Conservation (phyloP, 2,797 vertebrate genomes). For the Urophycis tenuis region DNA sequence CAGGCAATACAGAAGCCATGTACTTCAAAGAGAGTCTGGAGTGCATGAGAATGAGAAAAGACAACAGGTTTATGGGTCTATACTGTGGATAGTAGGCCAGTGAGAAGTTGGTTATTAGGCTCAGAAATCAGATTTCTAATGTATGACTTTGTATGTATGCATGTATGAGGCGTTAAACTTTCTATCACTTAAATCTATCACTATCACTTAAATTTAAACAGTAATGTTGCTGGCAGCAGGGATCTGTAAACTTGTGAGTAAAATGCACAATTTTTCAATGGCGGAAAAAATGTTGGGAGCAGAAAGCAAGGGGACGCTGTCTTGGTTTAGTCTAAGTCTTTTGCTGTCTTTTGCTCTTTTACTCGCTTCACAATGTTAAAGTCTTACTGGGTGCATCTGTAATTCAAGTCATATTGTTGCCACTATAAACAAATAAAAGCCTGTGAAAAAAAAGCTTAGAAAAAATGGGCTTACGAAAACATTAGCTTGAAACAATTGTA, state of each 20-base stretch:
- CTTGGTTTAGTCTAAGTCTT: no score
- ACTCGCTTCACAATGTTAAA: background rate
- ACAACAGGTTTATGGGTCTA: constrained; percentile 44
- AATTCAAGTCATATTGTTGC: background rate
- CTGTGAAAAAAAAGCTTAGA: background rate
- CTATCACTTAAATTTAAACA: no score
- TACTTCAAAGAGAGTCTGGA: constrained; percentile 35
- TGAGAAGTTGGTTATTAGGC: background rate
- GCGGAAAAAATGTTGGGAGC: no score
- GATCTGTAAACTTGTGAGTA: no score
- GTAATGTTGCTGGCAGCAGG: no score
- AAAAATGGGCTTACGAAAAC: background rate
- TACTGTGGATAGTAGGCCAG: background rate
- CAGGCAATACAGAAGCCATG: constrained; percentile 27
- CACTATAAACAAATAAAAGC: background rate
- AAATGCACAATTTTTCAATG: no score
- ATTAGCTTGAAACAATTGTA: background rate
- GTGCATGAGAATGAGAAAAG: constrained; percentile 53
- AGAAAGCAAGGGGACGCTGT: no score
- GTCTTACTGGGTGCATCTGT: background rate
- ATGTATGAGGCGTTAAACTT: no score
- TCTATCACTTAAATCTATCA: no score
- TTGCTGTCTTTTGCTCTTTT: background rate
- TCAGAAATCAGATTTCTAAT: background rate
- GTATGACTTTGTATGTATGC: no score